phyloP scores from a whole-genome alignment of 2,113 vertebrate species.

The Dascyllus trimaculatus region DNA sequence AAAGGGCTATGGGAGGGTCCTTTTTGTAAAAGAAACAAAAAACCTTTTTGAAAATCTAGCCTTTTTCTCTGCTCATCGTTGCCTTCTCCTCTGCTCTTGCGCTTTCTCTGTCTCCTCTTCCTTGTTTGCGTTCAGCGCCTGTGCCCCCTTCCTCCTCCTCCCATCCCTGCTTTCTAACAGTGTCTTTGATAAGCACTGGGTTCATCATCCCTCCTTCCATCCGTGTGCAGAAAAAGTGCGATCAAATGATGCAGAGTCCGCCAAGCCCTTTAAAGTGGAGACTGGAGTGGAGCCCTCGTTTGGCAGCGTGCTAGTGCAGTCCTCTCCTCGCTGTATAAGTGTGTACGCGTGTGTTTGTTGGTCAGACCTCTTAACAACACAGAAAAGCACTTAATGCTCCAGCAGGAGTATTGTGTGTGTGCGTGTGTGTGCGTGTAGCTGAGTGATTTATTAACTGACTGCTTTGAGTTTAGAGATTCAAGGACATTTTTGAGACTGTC shows the following conservation, averaged over 20 bases:
- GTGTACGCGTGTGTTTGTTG: slow-evolving; percentile 36
- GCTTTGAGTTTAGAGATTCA: slow-evolving; percentile 49
- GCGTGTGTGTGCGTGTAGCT: slow-evolving; percentile 4
- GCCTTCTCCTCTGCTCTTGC: slow-evolving; percentile 80
- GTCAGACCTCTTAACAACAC: slow-evolving; percentile 57
- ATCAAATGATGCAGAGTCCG: slow-evolving; percentile 69
- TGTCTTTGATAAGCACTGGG: slow-evolving; percentile 38
- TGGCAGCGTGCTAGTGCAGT: slow-evolving; percentile 58
- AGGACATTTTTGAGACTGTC: slow-evolving; percentile 44
- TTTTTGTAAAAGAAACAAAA: slow-evolving; percentile 63
- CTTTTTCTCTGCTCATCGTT: slow-evolving; percentile 82
- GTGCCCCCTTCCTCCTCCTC: not conserved
- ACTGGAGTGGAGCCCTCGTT: slow-evolving; percentile 62
- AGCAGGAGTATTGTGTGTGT: slow-evolving; percentile 44
- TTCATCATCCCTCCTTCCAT: slow-evolving; percentile 39
- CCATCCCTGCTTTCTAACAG: slow-evolving; percentile 35
- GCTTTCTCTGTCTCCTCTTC: slow-evolving; percentile 60
- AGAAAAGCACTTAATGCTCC: slow-evolving; percentile 70
- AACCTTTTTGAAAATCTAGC: slow-evolving; percentile 74
- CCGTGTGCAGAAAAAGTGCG: slow-evolving; percentile 58
- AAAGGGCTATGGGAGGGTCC: slow-evolving; percentile 83
- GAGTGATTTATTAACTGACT: slow-evolving; percentile 44
- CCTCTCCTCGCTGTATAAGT: slow-evolving; percentile 44
- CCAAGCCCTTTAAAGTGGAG: slow-evolving; percentile 81
- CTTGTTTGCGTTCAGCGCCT: slow-evolving; percentile 44